These are phyloP conservation scores for Byasa hedistus DNA, from an alignment of 2,888 invertebrate genomes.

Conservation along the genomic window DNA sequence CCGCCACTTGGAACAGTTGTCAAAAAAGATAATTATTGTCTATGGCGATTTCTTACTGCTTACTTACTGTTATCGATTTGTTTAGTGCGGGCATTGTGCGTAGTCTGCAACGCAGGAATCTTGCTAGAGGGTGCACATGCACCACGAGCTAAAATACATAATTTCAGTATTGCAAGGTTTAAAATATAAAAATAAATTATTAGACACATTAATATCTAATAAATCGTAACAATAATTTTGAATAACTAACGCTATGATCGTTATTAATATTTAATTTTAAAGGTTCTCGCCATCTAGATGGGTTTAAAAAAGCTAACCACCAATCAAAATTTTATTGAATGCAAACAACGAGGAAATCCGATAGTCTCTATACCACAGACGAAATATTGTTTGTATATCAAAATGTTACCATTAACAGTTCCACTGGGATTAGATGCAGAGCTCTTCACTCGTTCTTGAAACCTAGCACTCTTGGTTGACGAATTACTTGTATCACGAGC, in stretches of 20 bases:
- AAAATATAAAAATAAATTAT: too few species aligned
- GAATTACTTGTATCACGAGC: slow-evolving; percentile 4
- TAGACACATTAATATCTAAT: too few species aligned
- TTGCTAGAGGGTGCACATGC: background rate
- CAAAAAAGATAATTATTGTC: background rate
- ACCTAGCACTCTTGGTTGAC: slow-evolving; percentile 30
- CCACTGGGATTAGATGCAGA: slow-evolving; percentile 30
- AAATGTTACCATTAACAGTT: slow-evolving; percentile 42
- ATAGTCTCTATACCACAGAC: too few species aligned
- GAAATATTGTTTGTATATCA: background rate
- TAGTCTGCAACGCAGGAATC: background rate
- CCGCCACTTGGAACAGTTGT: too few species aligned
- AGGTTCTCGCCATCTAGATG: too few species aligned
- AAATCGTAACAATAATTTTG: too few species aligned
- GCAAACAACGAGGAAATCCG: too few species aligned
- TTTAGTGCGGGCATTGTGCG: background rate
- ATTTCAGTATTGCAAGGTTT: background rate
- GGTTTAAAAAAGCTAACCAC: too few species aligned
- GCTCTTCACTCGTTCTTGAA: slow-evolving; percentile 32
- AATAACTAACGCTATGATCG: too few species aligned
- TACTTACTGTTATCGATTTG: background rate
- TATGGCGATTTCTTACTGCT: too few species aligned
- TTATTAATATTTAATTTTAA: too few species aligned
- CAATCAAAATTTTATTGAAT: too few species aligned
- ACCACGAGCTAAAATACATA: background rate